A percentile compares a stretch with the other conserved stretches of the same genome.
phyloP scores from a whole-genome alignment of 2,113 vertebrate genomes.

The Bostrychus sinensis region DNA sequence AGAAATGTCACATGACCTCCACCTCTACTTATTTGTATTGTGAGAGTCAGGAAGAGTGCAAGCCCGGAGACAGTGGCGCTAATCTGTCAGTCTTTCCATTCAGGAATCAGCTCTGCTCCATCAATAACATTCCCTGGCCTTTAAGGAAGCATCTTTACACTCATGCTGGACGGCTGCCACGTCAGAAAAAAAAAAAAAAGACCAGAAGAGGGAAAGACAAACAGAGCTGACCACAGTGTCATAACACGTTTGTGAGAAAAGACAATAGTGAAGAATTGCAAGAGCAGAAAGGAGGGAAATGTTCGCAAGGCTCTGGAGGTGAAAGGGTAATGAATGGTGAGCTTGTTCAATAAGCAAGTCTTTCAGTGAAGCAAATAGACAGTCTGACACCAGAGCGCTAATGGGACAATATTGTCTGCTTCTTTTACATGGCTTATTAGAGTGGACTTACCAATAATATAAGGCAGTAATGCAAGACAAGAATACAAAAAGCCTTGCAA shows the following conservation, averaged over 20 bases:
- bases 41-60: conserved; percentile 41
- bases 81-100: conserved; percentile 44
- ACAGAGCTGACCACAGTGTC: conserved; percentile 5
- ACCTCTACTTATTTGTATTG: conserved; percentile 36
- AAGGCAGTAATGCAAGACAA: too few species aligned
- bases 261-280: not conserved
- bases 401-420: not conserved
- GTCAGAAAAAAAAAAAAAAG: not conserved
- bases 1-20: not conserved
- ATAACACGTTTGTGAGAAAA: conserved; percentile 9
- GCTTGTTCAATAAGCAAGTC: too few species aligned
- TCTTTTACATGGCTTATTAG: not conserved
- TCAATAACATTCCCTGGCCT: conserved; percentile 16
- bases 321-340: too few species aligned
- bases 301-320: not conserved
- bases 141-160: conserved; percentile 26
- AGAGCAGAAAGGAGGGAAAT: conserved; percentile 13
- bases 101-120: conserved; percentile 27
- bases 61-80: conserved; percentile 24
- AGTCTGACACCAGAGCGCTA: not conserved
- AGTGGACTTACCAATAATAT: not conserved
- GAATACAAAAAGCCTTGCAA: too few species aligned
- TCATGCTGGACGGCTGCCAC: conserved; percentile 6
- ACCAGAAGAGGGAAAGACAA: not conserved
- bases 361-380: not conserved